Base-by-base conservation (phyloP, 2,113 vertebrate genomes). In the Microtus oregoni region DNA sequence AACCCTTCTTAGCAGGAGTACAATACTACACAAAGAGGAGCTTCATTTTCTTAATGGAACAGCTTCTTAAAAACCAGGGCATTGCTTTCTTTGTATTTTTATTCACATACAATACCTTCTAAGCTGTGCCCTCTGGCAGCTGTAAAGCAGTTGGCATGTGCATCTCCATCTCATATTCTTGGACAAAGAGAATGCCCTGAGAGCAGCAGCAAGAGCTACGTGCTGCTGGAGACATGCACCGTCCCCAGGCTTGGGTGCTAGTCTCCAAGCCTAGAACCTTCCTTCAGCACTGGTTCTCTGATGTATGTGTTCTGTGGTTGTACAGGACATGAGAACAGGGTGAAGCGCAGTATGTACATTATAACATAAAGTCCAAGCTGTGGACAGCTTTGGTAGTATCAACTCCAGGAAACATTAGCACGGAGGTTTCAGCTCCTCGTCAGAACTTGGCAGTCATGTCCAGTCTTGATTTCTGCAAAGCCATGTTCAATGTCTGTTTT, bases 41-140 rank as follows among this genome's bases (percentile, higher is more conserved):
- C 41, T 35, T 93, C 41, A 73, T 73, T 65, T 67, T 86, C 35
- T 89, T 52, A 86, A 94, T 75, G 65, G 35, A 92, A 55, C 63
- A 95, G 55, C n/a, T 26, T 65, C 72, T 86, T 86, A n/a, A 68
- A 72, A 95, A 72, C 38, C n/a, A 78, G 7, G 2, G 30, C 83
- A 30, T 91, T 94, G 58, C 93, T 83, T 95, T 72, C 63, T 92
- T 90, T 79, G 13, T 90, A 70, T 89, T 95, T 94, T 89, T 87
- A 86, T 85, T 85, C 10, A 2, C 79, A 47, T 81, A 61, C 94
- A 94, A 93, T 38, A 26, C 32, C 83, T 78, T 22, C 75, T 76
- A 93, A 93, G 50, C n/a, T 22, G 4, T 55, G 55, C 24, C 77
- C 76, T 93, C 75, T 94, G 63, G 79, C 92, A 94, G 30, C 75